Conservation (phyloP, 2,888 invertebrate genomes). For the Antheraea yamamai region DNA sequence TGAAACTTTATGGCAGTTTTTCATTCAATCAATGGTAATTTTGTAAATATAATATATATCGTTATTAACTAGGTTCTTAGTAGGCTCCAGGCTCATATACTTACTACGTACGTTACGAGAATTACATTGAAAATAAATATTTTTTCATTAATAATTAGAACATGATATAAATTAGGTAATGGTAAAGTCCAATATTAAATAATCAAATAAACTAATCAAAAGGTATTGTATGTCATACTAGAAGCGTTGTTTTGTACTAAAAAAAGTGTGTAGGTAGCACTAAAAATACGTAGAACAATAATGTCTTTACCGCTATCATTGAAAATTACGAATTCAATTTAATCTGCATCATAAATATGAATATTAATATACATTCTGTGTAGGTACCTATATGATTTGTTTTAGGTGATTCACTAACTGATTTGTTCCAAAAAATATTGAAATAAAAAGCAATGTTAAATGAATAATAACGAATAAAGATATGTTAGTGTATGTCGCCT, state of each 20-base stretch:
- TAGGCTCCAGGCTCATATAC: not conserved
- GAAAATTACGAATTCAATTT: not conserved
- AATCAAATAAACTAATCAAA: not conserved
- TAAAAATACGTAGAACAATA: not conserved
- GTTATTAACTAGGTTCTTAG: not conserved
- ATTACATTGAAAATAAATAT: not conserved
- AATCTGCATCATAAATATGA: not conserved
- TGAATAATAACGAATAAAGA: not conserved
- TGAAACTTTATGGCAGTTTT: not conserved
- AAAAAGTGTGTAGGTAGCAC: not conserved
- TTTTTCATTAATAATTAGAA: not conserved
- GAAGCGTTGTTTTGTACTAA: not conserved
- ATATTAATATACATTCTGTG: not conserved
- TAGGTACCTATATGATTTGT: not conserved
- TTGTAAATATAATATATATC: not conserved
- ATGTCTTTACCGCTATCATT: not conserved
- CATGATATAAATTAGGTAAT: not conserved
- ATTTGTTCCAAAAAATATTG: not conserved
- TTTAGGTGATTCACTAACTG: not conserved
- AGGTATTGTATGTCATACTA: not conserved
- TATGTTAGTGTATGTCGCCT: not conserved
- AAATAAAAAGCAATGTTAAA: not conserved
- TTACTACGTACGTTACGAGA: not conserved
- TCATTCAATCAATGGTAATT: not conserved
- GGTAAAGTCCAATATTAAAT: not conserved